Percentiles rank a stretch among this genome's conserved stretches.
Conservation (phyloP, 2,888 invertebrate genomes). For the Archaeoteleia sp. region DNA sequence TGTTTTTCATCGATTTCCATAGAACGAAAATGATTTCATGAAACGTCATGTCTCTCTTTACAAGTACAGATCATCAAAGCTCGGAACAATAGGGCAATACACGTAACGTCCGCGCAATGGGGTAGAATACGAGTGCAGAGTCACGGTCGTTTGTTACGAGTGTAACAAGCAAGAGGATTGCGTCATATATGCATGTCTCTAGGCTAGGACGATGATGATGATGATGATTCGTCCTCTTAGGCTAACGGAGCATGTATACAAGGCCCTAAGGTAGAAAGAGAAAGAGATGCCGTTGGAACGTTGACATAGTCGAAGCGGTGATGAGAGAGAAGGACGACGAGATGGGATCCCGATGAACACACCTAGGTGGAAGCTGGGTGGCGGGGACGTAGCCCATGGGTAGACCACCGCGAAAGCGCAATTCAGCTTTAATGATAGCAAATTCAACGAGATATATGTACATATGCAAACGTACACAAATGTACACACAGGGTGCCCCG, state of each 20-base stretch:
- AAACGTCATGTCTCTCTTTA: constrained; percentile 2
- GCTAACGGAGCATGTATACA: constrained; percentile 29
- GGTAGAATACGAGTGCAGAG: constrained; percentile 45
- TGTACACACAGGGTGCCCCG: background rate
- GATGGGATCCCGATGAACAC: constrained; percentile 52
- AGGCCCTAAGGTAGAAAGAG: constrained; percentile 21
- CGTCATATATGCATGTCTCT: constrained; percentile 50
- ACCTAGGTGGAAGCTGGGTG: constrained; percentile 67
- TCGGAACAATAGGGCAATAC: constrained; percentile 41
- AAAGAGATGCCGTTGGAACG: constrained; percentile 5
- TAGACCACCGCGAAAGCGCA: constrained; percentile 69
- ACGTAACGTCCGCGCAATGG: constrained; percentile 36
- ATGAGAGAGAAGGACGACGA: constrained; percentile 16
- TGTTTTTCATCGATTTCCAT: background rate
- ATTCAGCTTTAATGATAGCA: constrained; percentile 66
- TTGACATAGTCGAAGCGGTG: constrained; percentile 12
- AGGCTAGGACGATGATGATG: constrained; percentile 44
- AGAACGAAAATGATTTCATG: no score
- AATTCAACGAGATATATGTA: constrained; percentile 62
- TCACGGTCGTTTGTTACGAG: constrained; percentile 49
- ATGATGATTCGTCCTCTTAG: constrained; percentile 45
- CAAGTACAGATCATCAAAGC: constrained; percentile 19
- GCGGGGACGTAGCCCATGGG: constrained; percentile 65
- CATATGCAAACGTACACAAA: background rate
- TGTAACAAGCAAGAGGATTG: constrained; percentile 45